Evolutionary conservation across 2,113 vertebrate species (phyloP).

Genomic region (Leiothrix lutea): DNA sequence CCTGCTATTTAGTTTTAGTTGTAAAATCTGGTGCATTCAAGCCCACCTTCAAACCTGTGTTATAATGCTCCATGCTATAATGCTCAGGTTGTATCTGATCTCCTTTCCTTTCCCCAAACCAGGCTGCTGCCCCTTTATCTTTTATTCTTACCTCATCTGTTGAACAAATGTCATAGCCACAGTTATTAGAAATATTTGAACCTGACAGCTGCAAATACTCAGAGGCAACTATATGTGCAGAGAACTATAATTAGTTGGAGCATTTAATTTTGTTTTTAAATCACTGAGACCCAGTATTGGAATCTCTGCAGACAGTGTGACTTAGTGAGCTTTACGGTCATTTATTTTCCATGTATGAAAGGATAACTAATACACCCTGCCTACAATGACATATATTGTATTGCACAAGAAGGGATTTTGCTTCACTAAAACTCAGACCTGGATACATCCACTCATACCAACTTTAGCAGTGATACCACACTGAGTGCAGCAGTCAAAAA

Average conservation of each 20-base stretch:
- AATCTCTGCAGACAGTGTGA: constrained; percentile 28
- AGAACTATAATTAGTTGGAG: constrained; percentile 49
- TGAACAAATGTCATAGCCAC: constrained; percentile 63
- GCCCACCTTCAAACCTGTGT: constrained; percentile 3
- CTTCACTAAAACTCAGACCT: not conserved
- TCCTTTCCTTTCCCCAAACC: constrained; percentile 17
- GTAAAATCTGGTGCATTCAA: not conserved
- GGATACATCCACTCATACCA: not conserved
- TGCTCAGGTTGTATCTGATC: not conserved
- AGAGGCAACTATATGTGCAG: constrained; percentile 13
- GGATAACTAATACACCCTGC: not conserved
- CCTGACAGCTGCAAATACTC: constrained; percentile 62
- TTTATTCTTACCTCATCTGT: constrained; percentile 53
- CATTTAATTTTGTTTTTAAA: constrained; percentile 43
- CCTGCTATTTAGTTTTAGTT: constrained; percentile 11
- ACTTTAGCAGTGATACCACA: not conserved
- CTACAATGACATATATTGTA: not conserved
- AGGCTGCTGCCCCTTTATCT: constrained; percentile 16
- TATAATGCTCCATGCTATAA: not conserved
- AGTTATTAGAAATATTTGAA: constrained; percentile 56
- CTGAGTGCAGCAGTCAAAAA: not conserved
- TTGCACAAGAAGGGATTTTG: constrained; percentile 12
- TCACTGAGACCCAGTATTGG: constrained; percentile 4
- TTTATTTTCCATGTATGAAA: constrained; percentile 24
- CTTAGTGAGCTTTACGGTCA: constrained; percentile 27